Evolutionary conservation across 1,140 invertebrate genomes (phyloP), one percentile per base, ranked within the genome.

Genomic region (Penaeus japonicus): DNA sequence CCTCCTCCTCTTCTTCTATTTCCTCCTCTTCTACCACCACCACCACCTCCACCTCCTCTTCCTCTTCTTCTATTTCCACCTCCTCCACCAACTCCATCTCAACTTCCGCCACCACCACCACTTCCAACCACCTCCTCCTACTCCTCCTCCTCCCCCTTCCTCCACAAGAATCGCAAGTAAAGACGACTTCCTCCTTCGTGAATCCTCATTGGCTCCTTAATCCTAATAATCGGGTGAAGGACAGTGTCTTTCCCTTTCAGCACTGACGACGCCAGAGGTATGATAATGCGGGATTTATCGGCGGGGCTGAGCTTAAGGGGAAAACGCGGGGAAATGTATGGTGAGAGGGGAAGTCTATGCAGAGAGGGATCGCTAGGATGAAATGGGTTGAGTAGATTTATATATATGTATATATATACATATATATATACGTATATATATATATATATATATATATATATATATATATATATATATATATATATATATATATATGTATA

Each of bases 401-500:
- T 73, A 15, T 73, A 30, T 30, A 73, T 32, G 27, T 17, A 73
- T 73, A 73, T 30, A 73, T 73, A 73, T 30, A 73, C 12, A 73
- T 10, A 73, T 73, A 73, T 24, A 73, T 73, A 73, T 73, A 73
- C 12, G 27, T 73, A 73, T 73, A 30, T 24, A 30, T 73, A 73
- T 73, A 73, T 24, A 73, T 73, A 73, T 24, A 73, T 73, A 70
- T 15, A 65, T 65, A 65, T 65, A 65, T 65, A 65, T 65, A 65
- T 17, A 65, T 17, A 65, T 65, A 65, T 65, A 65, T 65, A 65
- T 65, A 65, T 65, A 65, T 65, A 65, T 65, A 65, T 65, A 65
- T 65, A 65, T 65, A 65, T 65, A 65, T 65, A 65, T 65, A 65
- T 65, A 65, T 65, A 65, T 65, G 27, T 65, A 65, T 65, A 65